phyloP scores from a whole-genome alignment of 2,888 invertebrate genomes.

The Pachymerium ferrugineum region DNA sequence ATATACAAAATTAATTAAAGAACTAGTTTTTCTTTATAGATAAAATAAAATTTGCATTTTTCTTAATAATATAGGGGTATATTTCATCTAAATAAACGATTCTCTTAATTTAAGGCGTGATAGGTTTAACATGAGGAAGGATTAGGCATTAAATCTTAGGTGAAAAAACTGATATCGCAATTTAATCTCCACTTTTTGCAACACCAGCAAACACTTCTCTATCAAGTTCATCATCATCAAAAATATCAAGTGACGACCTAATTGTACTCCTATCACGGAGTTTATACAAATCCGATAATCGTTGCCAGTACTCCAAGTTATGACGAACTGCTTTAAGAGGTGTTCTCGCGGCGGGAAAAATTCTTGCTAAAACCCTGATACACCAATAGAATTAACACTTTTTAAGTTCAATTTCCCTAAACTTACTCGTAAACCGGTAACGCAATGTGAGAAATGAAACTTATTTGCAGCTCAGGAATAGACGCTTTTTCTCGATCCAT shows the following conservation, averaged over 20 bases:
- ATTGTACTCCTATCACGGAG: constrained; percentile 32
- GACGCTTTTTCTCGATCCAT: constrained; percentile 76
- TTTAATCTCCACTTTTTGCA: not conserved
- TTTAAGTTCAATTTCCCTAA: not conserved
- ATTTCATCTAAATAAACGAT: too few species aligned
- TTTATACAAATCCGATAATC: constrained; percentile 40
- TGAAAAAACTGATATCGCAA: not conserved
- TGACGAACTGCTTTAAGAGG: constrained; percentile 42
- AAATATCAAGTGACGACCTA: constrained; percentile 36
- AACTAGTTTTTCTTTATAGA: too few species aligned
- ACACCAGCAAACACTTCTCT: constrained; percentile 38
- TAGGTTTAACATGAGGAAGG: too few species aligned
- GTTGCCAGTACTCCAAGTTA: constrained; percentile 40
- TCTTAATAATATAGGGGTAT: too few species aligned
- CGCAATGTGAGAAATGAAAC: constrained; percentile 60
- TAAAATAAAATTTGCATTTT: too few species aligned
- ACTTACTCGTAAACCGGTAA: constrained; percentile 55
- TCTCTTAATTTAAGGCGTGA: too few species aligned
- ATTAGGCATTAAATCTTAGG: too few species aligned
- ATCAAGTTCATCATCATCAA: constrained; percentile 38
- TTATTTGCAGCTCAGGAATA: constrained; percentile 74
- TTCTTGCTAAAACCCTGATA: constrained; percentile 40
- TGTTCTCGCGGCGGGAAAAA: constrained; percentile 53
- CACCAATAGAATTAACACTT: not conserved
- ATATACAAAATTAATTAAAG: too few species aligned